These are phyloP conservation scores for Centropus unirufus DNA, from an alignment of 2,113 vertebrate genomes.

Conservation along the genomic window DNA sequence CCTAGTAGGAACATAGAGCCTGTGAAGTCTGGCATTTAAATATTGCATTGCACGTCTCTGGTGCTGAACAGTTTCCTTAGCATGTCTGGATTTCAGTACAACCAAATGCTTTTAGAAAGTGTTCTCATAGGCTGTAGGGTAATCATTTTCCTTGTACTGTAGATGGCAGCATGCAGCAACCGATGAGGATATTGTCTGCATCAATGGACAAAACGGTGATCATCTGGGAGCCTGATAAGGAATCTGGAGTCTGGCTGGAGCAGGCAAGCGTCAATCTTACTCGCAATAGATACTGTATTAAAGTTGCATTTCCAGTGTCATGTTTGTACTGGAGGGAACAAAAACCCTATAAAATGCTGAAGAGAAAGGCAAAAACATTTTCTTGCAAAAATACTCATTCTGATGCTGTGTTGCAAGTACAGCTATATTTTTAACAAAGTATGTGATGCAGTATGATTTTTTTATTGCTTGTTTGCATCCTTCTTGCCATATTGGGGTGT, in stretches of 20 bases:
- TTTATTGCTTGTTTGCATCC: not conserved
- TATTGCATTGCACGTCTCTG: not conserved
- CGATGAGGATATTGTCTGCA: conserved; percentile 88
- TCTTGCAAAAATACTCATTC: not conserved
- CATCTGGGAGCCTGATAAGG: conserved; percentile 94
- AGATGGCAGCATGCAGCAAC: conserved; percentile 87
- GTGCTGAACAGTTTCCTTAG: not conserved
- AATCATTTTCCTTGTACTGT: conserved; percentile 69
- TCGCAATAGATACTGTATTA: rapidly evolving
- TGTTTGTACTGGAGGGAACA: not conserved
- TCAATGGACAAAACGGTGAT: conserved; percentile 99
- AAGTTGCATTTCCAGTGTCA: not conserved
- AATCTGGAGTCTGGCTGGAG: conserved; percentile 94
- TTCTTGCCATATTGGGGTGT: not conserved
- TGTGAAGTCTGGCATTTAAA: not conserved
- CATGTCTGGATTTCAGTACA: not conserved
- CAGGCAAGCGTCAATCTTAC: conserved; percentile 79
- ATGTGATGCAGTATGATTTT: not conserved
- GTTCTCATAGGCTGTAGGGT: not conserved
- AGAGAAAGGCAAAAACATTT: not conserved
- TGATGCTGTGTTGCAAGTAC: not conserved
- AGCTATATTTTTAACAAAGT: not conserved
- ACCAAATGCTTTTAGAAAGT: not conserved
- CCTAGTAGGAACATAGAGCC: not conserved
- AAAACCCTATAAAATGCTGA: not conserved